phyloP scores from a whole-genome alignment of 1,140 invertebrate genomes.

The Anastrepha ludens region DNA sequence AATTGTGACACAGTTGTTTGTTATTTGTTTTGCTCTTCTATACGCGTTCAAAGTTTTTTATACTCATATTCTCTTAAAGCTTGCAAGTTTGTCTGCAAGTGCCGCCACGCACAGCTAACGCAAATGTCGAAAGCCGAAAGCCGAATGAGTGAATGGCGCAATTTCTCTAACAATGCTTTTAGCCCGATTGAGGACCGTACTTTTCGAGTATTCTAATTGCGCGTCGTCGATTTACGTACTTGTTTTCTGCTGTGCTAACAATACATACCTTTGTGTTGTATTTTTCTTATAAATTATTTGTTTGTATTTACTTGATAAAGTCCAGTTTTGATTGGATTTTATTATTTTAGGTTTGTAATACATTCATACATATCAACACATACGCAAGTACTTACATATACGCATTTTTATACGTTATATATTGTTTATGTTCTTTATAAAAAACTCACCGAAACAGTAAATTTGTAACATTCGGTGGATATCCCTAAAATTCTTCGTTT shows the following conservation, averaged over 20 bases:
- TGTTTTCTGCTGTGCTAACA: not conserved
- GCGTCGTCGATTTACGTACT: not conserved
- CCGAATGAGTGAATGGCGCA: conserved; percentile 42
- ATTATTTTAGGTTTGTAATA: not conserved
- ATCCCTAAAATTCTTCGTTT: no score
- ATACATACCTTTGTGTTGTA: not conserved
- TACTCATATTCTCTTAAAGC: no score
- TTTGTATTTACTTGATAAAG: not conserved
- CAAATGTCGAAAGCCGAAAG: not conserved
- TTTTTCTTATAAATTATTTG: not conserved
- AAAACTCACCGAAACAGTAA: not conserved
- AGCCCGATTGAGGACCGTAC: conserved; percentile 19
- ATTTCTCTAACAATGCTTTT: conserved; percentile 8
- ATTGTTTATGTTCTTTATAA: not conserved
- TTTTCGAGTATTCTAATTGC: conserved; percentile 31
- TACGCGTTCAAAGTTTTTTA: not conserved
- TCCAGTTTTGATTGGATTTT: not conserved
- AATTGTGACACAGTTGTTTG: conserved; percentile 17
- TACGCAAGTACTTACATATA: not conserved
- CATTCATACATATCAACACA: not conserved
- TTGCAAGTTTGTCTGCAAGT: not conserved
- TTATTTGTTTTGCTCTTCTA: conserved; percentile 26
- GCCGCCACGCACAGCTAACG: conserved; percentile 33
- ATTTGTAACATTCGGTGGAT: not conserved
- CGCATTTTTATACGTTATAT: not conserved